These are phyloP conservation scores for Acanthopagrus latus DNA, from an alignment of 2,797 vertebrate species.

Conservation along the genomic window DNA sequence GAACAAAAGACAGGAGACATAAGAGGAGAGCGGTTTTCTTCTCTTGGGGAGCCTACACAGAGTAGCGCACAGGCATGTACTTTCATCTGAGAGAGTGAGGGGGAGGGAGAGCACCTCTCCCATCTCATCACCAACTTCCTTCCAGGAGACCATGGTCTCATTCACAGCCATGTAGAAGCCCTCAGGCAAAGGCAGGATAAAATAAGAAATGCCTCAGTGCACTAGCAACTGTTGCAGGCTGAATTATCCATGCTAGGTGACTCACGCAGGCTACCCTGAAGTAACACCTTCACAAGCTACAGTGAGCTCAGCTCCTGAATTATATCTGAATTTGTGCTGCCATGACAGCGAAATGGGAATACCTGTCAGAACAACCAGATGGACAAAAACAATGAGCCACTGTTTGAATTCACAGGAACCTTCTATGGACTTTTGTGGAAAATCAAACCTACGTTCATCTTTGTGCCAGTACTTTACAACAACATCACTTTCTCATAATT, in stretches of 20 bases:
- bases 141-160: conserved; percentile 43
- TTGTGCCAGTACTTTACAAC: not conserved
- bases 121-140: conserved; percentile 25
- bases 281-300: conserved; percentile 38
- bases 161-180: conserved; percentile 52
- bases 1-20: conserved; percentile 10
- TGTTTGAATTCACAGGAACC: not conserved
- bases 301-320: conserved; percentile 11
- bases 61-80: not conserved
- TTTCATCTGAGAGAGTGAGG: conserved; percentile 32
- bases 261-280: conserved; percentile 46
- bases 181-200: conserved; percentile 59
- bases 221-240: conserved; percentile 60
- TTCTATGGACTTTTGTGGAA: not conserved
- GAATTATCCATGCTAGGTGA: conserved; percentile 71
- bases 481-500: not conserved
- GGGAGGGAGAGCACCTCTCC: not conserved
- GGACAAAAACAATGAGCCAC: not conserved
- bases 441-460: not conserved
- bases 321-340: conserved; percentile 13
- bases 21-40: conserved; percentile 34
- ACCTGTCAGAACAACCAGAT: conserved; percentile 19
- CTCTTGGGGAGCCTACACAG: conserved; percentile 16
- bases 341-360: not conserved
- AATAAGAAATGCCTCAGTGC: conserved; percentile 60